Evolutionary conservation across 2,888 invertebrate genomes (phyloP).

Genomic region (Lycophotia porphyrea): DNA sequence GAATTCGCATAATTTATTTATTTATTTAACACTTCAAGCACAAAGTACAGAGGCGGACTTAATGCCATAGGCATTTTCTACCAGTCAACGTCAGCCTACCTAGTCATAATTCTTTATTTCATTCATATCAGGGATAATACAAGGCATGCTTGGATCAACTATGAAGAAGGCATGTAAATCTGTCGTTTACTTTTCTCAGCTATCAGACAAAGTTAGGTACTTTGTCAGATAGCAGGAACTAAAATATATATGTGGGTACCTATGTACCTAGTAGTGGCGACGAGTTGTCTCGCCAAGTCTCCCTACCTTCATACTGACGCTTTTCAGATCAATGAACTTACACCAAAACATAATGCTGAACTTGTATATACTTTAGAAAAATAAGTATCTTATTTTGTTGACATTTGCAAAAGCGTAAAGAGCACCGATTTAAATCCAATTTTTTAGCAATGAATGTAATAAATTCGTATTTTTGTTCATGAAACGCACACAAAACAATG

Average conservation of each 20-base stretch:
- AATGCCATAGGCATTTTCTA: no score
- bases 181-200: neutral
- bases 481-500: conserved; percentile 8
- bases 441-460: neutral
- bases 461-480: conserved; percentile 3
- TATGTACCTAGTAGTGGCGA: conserved; percentile 15
- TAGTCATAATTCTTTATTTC: no score
- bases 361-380: neutral
- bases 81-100: no score
- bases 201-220: no score
- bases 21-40: no score
- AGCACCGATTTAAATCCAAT: neutral
- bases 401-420: neutral
- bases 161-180: neutral
- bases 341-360: conserved; percentile 2
- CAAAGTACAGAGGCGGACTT: no score
- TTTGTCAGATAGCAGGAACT: neutral
- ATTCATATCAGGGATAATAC: neutral
- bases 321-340: conserved; percentile 22
- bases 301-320: conserved; percentile 1
- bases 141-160: neutral
- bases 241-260: conserved; percentile 3
- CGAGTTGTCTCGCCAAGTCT: conserved; percentile 38
- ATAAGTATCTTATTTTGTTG: neutral
- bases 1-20: no score